Evolutionary conservation across 2,888 invertebrate species (phyloP).

Genomic region (Drosophila antonietae): DNA sequence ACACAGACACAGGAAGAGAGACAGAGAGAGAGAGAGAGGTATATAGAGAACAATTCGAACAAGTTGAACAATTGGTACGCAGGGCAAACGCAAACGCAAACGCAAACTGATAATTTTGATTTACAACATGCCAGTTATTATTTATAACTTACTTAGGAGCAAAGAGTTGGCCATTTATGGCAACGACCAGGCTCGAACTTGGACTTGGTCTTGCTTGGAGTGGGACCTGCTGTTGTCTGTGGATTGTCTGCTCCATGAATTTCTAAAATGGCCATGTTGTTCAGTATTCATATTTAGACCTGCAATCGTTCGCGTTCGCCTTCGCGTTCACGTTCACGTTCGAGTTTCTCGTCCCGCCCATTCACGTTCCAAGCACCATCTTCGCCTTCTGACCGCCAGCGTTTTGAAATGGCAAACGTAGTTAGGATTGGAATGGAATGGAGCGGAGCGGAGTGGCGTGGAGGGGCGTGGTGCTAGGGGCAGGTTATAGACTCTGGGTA

Average conservation of each 20-base stretch:
- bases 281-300: constrained; percentile 50
- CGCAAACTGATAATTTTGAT: constrained; percentile 84
- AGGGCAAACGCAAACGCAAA: constrained; percentile 32
- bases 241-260: constrained; percentile 40
- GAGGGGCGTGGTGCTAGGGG: constrained; percentile 2
- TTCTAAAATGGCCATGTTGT: constrained; percentile 62
- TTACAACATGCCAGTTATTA: constrained; percentile 85
- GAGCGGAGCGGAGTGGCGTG: not conserved
- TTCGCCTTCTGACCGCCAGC: constrained; percentile 66
- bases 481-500: not conserved
- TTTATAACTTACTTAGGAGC: constrained; percentile 85
- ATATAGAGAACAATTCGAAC: constrained; percentile 50
- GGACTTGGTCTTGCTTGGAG: constrained; percentile 9
- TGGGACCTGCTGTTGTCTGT: constrained; percentile 33
- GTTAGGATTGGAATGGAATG: constrained; percentile 2
- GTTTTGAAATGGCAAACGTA: constrained; percentile 50
- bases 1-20: not conserved
- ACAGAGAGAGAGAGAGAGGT: not conserved
- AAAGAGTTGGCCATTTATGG: constrained; percentile 66
- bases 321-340: constrained; percentile 36
- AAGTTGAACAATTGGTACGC: constrained; percentile 61
- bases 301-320: constrained; percentile 35
- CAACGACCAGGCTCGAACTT: constrained; percentile 22
- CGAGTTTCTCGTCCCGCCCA: constrained; percentile 63
- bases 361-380: constrained; percentile 68